Conservation (phyloP, 2,113 vertebrate genomes). For the Haliaeetus leucogaster region DNA sequence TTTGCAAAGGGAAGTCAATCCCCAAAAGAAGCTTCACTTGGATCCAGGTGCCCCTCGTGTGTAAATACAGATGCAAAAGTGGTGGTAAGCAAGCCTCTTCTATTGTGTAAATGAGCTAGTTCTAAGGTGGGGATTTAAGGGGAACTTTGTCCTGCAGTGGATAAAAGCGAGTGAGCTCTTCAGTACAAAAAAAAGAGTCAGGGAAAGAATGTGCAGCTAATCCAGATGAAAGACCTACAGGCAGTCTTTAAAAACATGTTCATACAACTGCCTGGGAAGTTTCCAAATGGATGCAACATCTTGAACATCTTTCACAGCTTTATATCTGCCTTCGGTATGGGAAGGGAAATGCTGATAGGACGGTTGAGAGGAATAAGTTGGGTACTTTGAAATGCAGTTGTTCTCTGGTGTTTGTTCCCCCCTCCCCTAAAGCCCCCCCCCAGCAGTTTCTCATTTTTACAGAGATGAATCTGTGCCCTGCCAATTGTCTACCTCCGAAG, state of each 20-base stretch:
- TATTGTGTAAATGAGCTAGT: slow-evolving; percentile 38
- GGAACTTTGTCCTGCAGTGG: slow-evolving; percentile 39
- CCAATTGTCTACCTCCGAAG: neutral
- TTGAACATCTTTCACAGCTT: slow-evolving; percentile 53
- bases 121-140: slow-evolving; percentile 36
- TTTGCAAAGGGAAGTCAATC: slow-evolving; percentile 18
- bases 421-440: neutral
- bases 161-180: slow-evolving; percentile 27
- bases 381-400: slow-evolving; percentile 19
- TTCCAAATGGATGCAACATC: slow-evolving; percentile 57
- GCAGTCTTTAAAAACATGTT: slow-evolving; percentile 64
- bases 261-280: slow-evolving; percentile 56
- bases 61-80: slow-evolving; percentile 48
- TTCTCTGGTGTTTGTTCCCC: neutral
- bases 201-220: slow-evolving; percentile 60
- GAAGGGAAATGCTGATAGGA: slow-evolving; percentile 23
- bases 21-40: neutral
- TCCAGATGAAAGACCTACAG: slow-evolving; percentile 61
- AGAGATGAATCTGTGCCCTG: slow-evolving; percentile 1
- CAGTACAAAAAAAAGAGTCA: slow-evolving; percentile 17
- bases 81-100: slow-evolving; percentile 20
- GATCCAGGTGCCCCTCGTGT: slow-evolving; percentile 25
- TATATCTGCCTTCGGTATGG: slow-evolving; percentile 12
- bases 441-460: slow-evolving; percentile 23
- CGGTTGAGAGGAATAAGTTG: neutral